phyloP scores from a whole-genome alignment of 2,888 invertebrate genomes.

The Aethes cnicana region DNA sequence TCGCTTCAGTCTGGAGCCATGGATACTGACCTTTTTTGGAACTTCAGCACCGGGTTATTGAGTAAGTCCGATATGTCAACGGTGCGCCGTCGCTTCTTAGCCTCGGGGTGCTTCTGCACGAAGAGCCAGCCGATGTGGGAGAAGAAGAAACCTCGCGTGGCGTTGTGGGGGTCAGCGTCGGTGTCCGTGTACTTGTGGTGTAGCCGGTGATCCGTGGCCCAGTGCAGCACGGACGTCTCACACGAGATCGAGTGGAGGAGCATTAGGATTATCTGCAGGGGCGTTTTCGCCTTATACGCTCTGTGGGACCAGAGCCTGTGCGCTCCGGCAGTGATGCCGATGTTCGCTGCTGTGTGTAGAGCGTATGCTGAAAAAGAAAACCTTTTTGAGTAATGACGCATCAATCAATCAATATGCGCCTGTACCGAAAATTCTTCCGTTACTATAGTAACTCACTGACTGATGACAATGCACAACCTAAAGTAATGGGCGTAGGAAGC shows the following conservation, averaged over 20 bases:
- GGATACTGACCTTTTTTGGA: conserved; percentile 91
- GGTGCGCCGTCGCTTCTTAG: conserved; percentile 83
- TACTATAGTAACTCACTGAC: too few species aligned
- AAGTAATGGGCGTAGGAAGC: too few species aligned
- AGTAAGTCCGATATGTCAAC: conserved; percentile 92
- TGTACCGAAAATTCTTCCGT: too few species aligned
- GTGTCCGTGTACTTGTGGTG: conserved; percentile 96
- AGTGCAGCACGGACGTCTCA: conserved; percentile 85
- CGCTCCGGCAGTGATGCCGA: conserved; percentile 86
- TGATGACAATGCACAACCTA: too few species aligned
- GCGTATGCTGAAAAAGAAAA: conserved; percentile 2
- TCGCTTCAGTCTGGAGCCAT: too few species aligned
- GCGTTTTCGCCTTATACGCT: conserved; percentile 94
- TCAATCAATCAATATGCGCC: too few species aligned
- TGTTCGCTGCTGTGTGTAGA: neutral
- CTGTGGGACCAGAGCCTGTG: conserved; percentile 97
- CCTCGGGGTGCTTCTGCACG: conserved; percentile 92
- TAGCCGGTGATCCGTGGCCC: conserved; percentile 88
- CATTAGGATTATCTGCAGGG: conserved; percentile 90
- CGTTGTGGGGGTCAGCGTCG: conserved; percentile 95
- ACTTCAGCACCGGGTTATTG: conserved; percentile 91
- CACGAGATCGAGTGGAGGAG: conserved; percentile 56
- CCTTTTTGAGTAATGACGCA: neutral
- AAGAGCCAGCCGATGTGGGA: conserved; percentile 97
- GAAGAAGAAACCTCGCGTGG: conserved; percentile 94